Conservation (phyloP, 2,888 invertebrate species). For the Helicoverpa assulta region DNA sequence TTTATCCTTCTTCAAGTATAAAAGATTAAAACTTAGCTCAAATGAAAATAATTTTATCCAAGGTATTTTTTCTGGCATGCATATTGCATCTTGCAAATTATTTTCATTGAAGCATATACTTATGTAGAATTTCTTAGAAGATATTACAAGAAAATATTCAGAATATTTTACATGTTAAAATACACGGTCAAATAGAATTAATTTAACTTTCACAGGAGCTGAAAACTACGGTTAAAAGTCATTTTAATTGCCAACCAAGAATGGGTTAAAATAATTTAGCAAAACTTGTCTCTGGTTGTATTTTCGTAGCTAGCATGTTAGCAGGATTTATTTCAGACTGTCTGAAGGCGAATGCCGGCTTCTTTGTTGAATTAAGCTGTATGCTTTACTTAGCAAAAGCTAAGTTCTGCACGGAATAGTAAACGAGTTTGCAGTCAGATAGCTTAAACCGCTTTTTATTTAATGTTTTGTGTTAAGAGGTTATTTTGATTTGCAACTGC, state of each 20-base stretch:
- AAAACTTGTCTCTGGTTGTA: slow-evolving; percentile 14
- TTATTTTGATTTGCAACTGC: slow-evolving; percentile 13
- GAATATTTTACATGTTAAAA: too few relatives aligned
- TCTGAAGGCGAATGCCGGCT: slow-evolving; percentile 30
- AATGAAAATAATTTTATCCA: too few relatives aligned
- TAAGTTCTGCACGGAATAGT: slow-evolving; percentile 43
- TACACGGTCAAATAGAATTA: too few relatives aligned
- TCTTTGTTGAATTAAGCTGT: slow-evolving; percentile 58
- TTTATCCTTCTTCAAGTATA: too few relatives aligned
- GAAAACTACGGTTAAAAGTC: background rate
- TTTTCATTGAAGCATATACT: too few relatives aligned
- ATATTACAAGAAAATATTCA: too few relatives aligned
- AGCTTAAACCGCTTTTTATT: slow-evolving; percentile 36
- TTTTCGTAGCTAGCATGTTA: slow-evolving; percentile 21
- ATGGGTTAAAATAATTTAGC: slow-evolving; percentile 16
- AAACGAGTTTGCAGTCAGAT: slow-evolving; percentile 47
- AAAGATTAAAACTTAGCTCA: too few relatives aligned
- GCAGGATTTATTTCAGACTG: slow-evolving; percentile 43
- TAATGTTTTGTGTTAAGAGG: slow-evolving; percentile 4
- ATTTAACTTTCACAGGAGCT: background rate
- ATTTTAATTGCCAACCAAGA: slow-evolving; percentile 7
- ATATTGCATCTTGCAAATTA: too few relatives aligned
- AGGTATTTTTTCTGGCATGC: too few relatives aligned
- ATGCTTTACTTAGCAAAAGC: slow-evolving; percentile 56
- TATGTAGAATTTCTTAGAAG: too few relatives aligned